Base-by-base conservation (phyloP, 2,113 vertebrate genomes). In the Nothobranchius kuhntae region DNA sequence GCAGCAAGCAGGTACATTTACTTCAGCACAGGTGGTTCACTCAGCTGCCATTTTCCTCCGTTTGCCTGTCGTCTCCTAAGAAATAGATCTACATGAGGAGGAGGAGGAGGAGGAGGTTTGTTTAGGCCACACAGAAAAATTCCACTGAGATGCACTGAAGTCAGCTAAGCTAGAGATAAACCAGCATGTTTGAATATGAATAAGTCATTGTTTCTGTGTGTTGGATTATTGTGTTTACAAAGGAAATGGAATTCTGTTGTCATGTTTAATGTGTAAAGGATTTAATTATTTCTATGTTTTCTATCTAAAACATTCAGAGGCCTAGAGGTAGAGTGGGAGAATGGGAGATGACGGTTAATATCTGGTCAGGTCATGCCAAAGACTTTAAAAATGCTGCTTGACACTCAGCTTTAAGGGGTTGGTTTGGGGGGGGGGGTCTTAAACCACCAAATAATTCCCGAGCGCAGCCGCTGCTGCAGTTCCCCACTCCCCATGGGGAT, bases 21-120 rank as follows among this genome's bases (percentile, higher is more conserved):
- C 73, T 75, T 60, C 62, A 45, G 56, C 82, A 81, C 85, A 88
- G 85, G 80, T 89, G 86, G 64, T 71, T 85, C 65, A 52, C 68
- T 83, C 78, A 79, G 78, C 61, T 77, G 65, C 70, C 50, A 54
- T 81, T 82, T 85, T 47, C 52, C 75, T 70, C 83, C 50, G 61
- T 85, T 82, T 74, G 54, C 60, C 40, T 21, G 8, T 9, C 58
- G 56, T 65, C 65, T 59, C 73, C 17, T 46, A 56, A 77, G 75
- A 58, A 83, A 74, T 57, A 58, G 74, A 60, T 51, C 46, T 62
- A 26, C 57, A 74, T 71, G 30, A 73, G 58, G 51, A 73, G 55
- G 62, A 66, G 21, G 46, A 68, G 58, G 51, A 73, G 55, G 62
- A 66, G 21, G 46, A 68, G 36, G 46, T 67, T 13, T 51, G 42